A percentile compares a stretch with the other conserved stretches of the same genome.
These are phyloP conservation scores for Paelopatides confundens DNA, from an alignment of 53 echinoderm and acorn worm genomes.

Conservation along the genomic window DNA sequence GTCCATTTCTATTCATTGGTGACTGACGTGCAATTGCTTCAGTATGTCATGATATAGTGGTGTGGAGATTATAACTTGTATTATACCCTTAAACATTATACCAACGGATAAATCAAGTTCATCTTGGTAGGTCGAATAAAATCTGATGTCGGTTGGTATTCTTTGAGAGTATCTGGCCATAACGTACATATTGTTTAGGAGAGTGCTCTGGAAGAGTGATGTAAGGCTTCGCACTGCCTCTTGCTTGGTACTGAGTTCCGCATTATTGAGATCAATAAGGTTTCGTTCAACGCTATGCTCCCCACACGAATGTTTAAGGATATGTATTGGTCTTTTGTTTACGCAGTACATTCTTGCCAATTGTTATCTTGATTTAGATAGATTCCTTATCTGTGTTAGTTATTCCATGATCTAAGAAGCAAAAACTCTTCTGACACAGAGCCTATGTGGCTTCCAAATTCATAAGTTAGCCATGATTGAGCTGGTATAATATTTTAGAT, in stretches of 20 bases:
- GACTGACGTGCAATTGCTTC: not conserved
- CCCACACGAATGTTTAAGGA: slow-evolving; percentile 43
- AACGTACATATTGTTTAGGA: not conserved
- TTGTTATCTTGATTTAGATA: slow-evolving; percentile 44
- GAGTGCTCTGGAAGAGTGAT: not conserved
- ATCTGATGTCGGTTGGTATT: not conserved
- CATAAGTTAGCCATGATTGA: slow-evolving; percentile 58
- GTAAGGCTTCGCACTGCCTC: not conserved
- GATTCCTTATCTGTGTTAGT: slow-evolving; percentile 44
- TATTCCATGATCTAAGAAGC: slow-evolving; percentile 51
- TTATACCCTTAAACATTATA: not conserved
- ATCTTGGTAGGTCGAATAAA: not conserved
- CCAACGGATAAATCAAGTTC: not conserved
- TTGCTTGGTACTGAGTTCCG: slow-evolving; percentile 19
- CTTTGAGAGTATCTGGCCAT: not conserved
- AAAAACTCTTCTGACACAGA: slow-evolving; percentile 60
- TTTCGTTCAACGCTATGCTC: slow-evolving; percentile 17
- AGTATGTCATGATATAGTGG: not conserved
- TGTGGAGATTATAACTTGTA: not conserved
- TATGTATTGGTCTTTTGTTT: slow-evolving; percentile 17
- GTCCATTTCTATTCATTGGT: not conserved
- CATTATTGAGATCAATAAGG: slow-evolving; percentile 55
- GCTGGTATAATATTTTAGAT: too few species aligned
- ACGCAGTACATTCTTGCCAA: slow-evolving; percentile 32
- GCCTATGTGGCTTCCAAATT: slow-evolving; percentile 58